These are phyloP conservation scores for Arremon brunneinucha DNA, from an alignment of 2,797 vertebrate species.

Conservation along the genomic window DNA sequence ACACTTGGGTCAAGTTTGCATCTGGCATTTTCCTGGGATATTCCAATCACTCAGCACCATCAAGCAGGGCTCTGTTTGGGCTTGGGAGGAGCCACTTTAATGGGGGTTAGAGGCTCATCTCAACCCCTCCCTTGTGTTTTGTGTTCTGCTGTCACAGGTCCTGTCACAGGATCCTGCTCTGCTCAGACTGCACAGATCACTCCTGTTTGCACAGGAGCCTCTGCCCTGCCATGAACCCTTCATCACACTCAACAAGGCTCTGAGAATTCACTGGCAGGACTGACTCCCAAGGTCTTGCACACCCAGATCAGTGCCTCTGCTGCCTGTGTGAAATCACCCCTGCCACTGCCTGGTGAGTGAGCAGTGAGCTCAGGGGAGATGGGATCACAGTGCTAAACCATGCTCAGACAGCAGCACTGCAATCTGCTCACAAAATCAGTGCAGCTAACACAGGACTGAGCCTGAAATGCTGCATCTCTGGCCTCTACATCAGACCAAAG, in stretches of 20 bases:
- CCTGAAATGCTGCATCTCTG: background rate
- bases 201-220: background rate
- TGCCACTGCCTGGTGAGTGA: background rate
- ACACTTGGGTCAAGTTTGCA: background rate
- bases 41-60: background rate
- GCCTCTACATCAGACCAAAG: background rate
- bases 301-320: background rate
- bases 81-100: background rate
- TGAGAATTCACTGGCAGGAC: background rate
- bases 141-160: background rate
- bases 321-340: background rate
- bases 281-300: background rate
- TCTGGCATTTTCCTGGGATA: background rate
- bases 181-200: background rate
- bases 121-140: background rate
- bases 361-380: slow-evolving; percentile 2
- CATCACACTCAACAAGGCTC: background rate
- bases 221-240: background rate
- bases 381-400: background rate
- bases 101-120: background rate
- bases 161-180: background rate
- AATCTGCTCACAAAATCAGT: background rate
- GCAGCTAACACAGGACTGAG: background rate
- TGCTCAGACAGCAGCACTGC: background rate
- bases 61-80: background rate